Base-by-base conservation (phyloP, 2,888 invertebrate species). In the Dryobotodes eremita region DNA sequence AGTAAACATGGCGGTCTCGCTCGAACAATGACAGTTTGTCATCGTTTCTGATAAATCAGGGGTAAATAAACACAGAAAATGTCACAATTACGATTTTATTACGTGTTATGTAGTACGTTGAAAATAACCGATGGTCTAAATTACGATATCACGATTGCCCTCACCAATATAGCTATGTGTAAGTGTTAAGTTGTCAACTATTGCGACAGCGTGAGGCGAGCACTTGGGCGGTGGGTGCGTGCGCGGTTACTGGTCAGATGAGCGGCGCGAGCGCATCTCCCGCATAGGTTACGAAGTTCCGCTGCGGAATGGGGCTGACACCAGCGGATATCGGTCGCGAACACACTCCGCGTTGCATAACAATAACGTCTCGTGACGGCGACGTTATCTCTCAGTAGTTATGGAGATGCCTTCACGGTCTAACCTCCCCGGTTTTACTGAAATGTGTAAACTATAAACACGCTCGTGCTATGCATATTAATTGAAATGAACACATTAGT, bases 321-420 rank as follows among this genome's bases (percentile, higher is more conserved):
- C 77, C 88, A 86, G 92, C 91, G 89, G 91, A 91, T 92, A 92
- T 90, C 92, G 86, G 88, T 86, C 89, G 91, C 89, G 87, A 87
- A 85, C 89, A 90, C 89, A 88, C 87, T 90, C 83, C 79, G 82
- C 89, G 89, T 96, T 96, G 95, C 95, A 95, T 95, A 95, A 95
- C 93, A 91, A 92, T 89, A 90, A 88, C 91, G 94, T 95, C 96
- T 95, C 95, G 96, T 96, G 96, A 96, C 94, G 93, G 87, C 88
- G 87, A 86, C 92, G 92, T 95, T 96, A 96, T 95, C 96, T 93
- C 92, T 94, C 95, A 96, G 95, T 95, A 89, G 92, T 92, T 90
- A 89, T 87, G 91, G 94, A 95, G 95, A 96, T 96, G 96, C 93
- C 94, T 93, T 89, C 93, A 94, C 91, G 95, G 81, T 89, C 87